Evolutionary conservation across 2,113 vertebrate species (phyloP).

Genomic region (Ondatra zibethicus): DNA sequence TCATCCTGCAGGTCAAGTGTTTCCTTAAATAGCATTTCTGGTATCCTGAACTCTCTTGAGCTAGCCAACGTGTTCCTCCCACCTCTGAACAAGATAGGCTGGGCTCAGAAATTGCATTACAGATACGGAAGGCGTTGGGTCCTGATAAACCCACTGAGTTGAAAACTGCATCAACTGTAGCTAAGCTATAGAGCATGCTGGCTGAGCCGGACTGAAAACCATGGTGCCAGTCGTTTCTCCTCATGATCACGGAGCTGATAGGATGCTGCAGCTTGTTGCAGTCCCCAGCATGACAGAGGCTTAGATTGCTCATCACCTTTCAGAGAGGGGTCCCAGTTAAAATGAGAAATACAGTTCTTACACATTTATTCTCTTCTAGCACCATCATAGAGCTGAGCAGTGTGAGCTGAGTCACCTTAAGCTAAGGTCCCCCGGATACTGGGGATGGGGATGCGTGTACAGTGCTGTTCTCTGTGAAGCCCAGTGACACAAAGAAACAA

Average conservation of each 20-base stretch:
- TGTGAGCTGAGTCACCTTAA: neutral
- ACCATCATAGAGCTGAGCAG: neutral
- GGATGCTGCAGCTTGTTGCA: too few species aligned
- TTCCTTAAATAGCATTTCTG: neutral
- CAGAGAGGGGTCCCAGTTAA: neutral
- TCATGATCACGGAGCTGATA: neutral
- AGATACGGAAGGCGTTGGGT: neutral
- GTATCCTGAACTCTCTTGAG: neutral
- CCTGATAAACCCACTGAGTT: neutral
- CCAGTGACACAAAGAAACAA: neutral
- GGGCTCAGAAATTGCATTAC: neutral
- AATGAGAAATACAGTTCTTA: neutral
- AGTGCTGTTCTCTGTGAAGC: neutral
- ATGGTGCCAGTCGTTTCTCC: neutral
- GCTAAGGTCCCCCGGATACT: rapidly evolving
- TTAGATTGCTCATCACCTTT: neutral
- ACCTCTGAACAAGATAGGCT: neutral
- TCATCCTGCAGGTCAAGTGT: neutral
- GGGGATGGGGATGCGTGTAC: rapidly evolving
- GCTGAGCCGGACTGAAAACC: neutral
- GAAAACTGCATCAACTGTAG: neutral
- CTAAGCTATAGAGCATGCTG: too few species aligned
- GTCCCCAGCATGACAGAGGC: neutral
- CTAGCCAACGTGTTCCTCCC: neutral
- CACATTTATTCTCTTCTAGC: neutral